Conservation (phyloP, 2,113 vertebrate genomes). For the Sturnira hondurensis region DNA sequence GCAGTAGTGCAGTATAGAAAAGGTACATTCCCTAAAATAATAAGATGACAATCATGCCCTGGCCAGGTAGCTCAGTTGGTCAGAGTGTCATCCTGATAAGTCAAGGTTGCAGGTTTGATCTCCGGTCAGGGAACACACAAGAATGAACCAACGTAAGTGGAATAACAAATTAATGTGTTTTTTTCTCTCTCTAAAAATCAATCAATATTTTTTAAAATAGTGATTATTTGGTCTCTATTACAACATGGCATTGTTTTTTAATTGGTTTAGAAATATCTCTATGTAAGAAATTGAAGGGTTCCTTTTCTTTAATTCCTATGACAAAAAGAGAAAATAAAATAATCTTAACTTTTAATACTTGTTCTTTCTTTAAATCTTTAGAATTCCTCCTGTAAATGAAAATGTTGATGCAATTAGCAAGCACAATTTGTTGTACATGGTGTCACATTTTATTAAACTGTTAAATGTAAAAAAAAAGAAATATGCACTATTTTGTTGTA, state of each 20-base stretch:
- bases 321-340: background rate
- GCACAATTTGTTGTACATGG: background rate
- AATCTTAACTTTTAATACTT: background rate
- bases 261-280: background rate
- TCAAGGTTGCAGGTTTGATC: no score
- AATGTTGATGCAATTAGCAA: background rate
- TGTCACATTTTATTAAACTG: conserved; percentile 7
- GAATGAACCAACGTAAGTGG: no score
- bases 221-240: background rate
- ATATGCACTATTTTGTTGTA: background rate
- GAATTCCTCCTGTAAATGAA: background rate
- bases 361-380: background rate
- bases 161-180: no score
- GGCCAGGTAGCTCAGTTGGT: no score
- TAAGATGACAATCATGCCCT: background rate
- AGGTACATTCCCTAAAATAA: background rate
- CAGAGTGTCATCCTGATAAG: no score
- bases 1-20: background rate
- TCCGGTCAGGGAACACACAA: no score
- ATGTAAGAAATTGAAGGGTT: background rate
- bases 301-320: background rate
- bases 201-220: background rate
- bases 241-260: background rate
- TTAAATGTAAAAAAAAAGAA: no score
- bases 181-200: no score